Evolutionary conservation across 1,140 invertebrate genomes (phyloP).

Genomic region (Megathymus violae): DNA sequence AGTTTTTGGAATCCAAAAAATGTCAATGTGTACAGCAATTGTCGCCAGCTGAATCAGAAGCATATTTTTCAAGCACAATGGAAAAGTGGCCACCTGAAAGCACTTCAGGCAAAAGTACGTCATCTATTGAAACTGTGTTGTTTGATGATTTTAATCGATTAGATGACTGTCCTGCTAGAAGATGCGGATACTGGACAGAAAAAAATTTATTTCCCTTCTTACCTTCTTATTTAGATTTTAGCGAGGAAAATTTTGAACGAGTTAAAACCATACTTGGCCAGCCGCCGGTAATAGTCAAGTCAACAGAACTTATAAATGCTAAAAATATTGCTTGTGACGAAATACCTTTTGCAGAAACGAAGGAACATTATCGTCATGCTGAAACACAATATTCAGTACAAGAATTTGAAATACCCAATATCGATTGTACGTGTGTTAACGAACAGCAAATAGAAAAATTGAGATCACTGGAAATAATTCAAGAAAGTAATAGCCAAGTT

Average conservation of each 20-base stretch:
- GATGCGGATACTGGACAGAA: constrained; percentile 51
- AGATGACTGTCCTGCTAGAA: constrained; percentile 57
- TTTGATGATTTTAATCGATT: constrained; percentile 53
- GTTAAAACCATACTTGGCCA: constrained; percentile 57
- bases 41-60: neutral
- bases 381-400: constrained; percentile 71
- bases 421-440: constrained; percentile 33
- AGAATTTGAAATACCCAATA: constrained; percentile 41
- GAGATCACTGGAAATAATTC: constrained; percentile 4
- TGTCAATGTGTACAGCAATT: constrained; percentile 54
- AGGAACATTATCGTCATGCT: constrained; percentile 49
- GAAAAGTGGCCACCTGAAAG: constrained; percentile 7
- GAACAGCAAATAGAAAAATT: constrained; percentile 14
- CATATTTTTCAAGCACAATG: constrained; percentile 5
- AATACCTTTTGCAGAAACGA: constrained; percentile 61
- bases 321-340: constrained; percentile 50
- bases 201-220: constrained; percentile 54
- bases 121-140: constrained; percentile 48
- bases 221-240: constrained; percentile 62
- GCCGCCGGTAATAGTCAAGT: constrained; percentile 7
- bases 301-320: constrained; percentile 45
- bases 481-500: constrained; percentile 38
- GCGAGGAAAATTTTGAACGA: constrained; percentile 63
- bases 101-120: constrained; percentile 32
- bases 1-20: constrained; percentile 53